A percentile compares a stretch with the other conserved stretches of the same genome.
phyloP scores from a whole-genome alignment of 2,797 vertebrate species.

The Falco naumanni region DNA sequence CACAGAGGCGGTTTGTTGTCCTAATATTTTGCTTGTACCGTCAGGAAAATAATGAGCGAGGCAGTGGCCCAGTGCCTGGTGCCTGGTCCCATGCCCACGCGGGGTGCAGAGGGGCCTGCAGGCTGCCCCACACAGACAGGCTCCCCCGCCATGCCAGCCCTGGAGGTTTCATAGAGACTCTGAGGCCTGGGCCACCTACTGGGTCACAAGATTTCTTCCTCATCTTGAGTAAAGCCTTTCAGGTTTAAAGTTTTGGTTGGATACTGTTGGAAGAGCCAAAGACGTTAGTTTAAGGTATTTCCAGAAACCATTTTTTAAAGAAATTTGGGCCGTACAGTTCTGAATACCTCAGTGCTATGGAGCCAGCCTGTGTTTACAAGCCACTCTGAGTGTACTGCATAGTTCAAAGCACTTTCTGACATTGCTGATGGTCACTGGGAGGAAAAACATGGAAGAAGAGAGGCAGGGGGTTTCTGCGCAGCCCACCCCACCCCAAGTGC shows the following conservation, averaged over 20 bases:
- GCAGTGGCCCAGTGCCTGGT: neutral
- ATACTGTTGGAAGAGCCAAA: neutral
- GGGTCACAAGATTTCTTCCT: neutral
- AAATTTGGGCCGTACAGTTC: neutral
- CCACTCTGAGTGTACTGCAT: neutral
- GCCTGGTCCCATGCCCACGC: rapidly evolving
- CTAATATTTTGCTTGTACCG: neutral
- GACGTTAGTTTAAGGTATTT: neutral
- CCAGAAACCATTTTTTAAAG: neutral
- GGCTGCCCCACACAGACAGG: rapidly evolving
- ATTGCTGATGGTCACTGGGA: neutral
- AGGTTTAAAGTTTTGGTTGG: neutral
- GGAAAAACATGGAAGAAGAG: neutral
- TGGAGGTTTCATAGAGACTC: neutral
- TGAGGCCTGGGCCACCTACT: rapidly evolving
- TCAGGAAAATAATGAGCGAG: neutral
- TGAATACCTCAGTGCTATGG: neutral
- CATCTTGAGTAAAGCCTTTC: neutral
- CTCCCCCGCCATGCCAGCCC: rapidly evolving
- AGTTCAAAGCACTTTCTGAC: neutral
- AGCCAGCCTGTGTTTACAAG: rapidly evolving
- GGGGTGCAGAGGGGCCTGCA: neutral
- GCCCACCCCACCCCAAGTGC: neutral
- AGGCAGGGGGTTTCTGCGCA: neutral
- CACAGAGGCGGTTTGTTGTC: neutral